Evolutionary conservation across 2,113 vertebrate genomes (phyloP), one percentile per base, ranked within the genome.

Genomic region (Atherinomorus stipes): DNA sequence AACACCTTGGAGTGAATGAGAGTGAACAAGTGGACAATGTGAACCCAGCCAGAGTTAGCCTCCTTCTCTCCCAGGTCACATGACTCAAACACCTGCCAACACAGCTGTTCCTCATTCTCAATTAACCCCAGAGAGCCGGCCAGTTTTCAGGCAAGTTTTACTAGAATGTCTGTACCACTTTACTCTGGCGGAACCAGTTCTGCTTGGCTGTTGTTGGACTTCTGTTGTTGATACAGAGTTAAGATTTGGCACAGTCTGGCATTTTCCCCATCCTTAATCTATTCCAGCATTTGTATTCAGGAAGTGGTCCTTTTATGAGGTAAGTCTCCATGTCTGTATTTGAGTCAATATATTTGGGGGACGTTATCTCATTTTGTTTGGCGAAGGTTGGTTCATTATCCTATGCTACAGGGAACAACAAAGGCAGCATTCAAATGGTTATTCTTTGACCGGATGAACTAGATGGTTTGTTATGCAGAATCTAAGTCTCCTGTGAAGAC

Each of bases 31-130:
- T 12, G 8, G 23, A 49, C 23, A 28, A 6, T 21, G 4, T 26
- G 26, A 22, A 13, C 7, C 13, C 42, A 21, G 11, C 11, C 11
- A 15, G 19, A 47, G n/a, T 49, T 26, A 26, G 37, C 28, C 38
- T 49, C 31, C 54, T 19, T 52, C 28, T 19, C 0, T 22, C 25
- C 2, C 2, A 18, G n/a, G 31, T 52, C 68, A 56, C 34, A 25
- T 70, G 64, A 70, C 37, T 16, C 28, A 40, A 6, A 52, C 21
- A 61, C 42, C 34, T 66, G 22, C 50, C 7, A 5, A 2, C 10
- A 28, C 16, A 61, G 68, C 58, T 64, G 65, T 22, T 67, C 26
- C 18, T 67, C 37, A 42, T 66, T 47, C 13, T 28, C 47, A 62
- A 23, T 66, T 10, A 61, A 18, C 47, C 10, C 18, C 26, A 23